phyloP scores from a whole-genome alignment of 2,888 invertebrate species.

The Steinernema hermaphroditum region DNA sequence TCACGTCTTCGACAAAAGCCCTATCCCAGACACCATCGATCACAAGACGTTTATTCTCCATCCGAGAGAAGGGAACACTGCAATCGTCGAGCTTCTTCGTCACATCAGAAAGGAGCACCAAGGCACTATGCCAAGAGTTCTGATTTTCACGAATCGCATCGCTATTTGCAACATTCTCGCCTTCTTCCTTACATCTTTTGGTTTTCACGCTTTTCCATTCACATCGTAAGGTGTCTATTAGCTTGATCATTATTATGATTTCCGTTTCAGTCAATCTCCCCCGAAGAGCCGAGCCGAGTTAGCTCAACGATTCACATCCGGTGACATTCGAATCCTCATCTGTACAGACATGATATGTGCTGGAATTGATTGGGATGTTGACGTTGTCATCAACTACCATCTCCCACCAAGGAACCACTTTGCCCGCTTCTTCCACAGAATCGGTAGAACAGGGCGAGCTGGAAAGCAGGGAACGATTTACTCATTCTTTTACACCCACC shows the following conservation, averaged over 20 bases:
- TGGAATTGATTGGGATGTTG: conserved; percentile 74
- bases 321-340: conserved; percentile 76
- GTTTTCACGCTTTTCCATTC: background rate
- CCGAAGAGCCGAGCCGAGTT: background rate
- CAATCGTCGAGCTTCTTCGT: background rate
- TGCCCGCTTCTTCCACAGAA: conserved; percentile 97
- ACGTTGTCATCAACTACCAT: conserved; percentile 94
- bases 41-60: background rate
- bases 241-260: too few species aligned
- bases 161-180: background rate
- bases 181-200: background rate
- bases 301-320: background rate
- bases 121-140: background rate
- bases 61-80: background rate
- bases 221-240: background rate
- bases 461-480: background rate
- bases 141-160: background rate
- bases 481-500: background rate
- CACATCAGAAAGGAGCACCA: background rate
- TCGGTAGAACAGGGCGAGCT: conserved; percentile 78
- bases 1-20: background rate
- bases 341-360: conserved; percentile 98
- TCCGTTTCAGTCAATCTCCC: too few species aligned
- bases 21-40: background rate
- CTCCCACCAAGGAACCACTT: conserved; percentile 85